Evolutionary conservation across 92 coral and sea anemone species (phyloP), one percentile per base, ranked within the genome.

Genomic region (Palythoa grandis): DNA sequence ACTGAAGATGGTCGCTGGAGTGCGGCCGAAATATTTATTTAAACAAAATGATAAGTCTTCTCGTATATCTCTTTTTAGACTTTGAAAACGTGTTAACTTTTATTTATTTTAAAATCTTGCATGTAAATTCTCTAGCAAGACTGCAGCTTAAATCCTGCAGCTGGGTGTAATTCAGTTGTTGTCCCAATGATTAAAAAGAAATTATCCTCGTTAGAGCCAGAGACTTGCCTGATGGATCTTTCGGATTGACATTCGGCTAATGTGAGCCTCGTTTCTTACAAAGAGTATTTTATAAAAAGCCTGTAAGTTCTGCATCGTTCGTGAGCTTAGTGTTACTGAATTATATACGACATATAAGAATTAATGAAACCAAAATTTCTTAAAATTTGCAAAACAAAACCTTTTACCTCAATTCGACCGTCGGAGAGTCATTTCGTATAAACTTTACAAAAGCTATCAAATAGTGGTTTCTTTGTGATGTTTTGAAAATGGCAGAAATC

Each of bases 351-450:
- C 54, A 61, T 37, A 19, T 0, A 61, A 78, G n/a, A 38, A 78
- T 65, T 65, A 78, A 60, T 78, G 16, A 61, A 78, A 72, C 83
- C 83, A 60, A 40, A n/a, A 78, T 8, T 35, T 3, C 9, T 77
- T 56, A 16, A 78, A 38, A 78, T 78, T 61, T 57, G n/a, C 24
- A 23, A 8, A 78, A 9, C 15, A 60, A 78, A 60, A 12, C 39
- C 24, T 74, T 74, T 48, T 22, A 74, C 61, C 79, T 20, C 79
- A 20, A 50, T 40, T 43, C 16, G 56, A 19, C 16, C 24, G 20
- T 73, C 29, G 25, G 57, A 4, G 19, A 74, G 29, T 9, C 17
- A 52, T 20, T 48, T 53, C 58, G 2, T 43, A 43, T 20, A 20
- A 52, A 23, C 19, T 74, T 74, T n/a, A n/a, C n/a, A n/a, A 74